Evolutionary conservation across 2,113 vertebrate species (phyloP), one percentile per base, ranked within the genome.

Genomic region (Oenanthe oenanthe): DNA sequence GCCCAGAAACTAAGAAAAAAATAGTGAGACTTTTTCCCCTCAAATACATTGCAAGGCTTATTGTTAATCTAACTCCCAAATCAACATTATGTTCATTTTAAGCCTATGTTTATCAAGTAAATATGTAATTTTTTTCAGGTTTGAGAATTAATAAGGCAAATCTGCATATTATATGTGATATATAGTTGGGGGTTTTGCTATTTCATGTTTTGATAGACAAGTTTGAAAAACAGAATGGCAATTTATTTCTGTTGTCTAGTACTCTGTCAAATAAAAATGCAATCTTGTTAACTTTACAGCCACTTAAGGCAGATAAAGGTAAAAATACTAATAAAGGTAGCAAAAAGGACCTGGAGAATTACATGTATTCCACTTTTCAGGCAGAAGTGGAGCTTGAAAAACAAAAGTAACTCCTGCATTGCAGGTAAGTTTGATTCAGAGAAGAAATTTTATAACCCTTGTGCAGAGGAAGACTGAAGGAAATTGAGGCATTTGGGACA

Each of bases 21-120:
- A 34, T 2, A 36, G 4, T 50, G 20, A 45, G 6, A 20, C 0
- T 2, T 36, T 60, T 58, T 11, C 6, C 8, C 17, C 8, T 75
- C 61, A 63, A 54, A 54, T n/a, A 66, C 9, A 38, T 8, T 34
- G 7, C 8, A 57, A 74, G 9, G 5, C 1, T 58, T 57, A 48
- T 7, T 32, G 24, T 31, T 70, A 81, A 77, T 29, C 2, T 66
- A 77, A 87, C 36, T 78, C 15, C 2, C 66, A 89, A 93, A 70
- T n/a, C 9, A 66, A 26, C 3, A 56, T 15, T 66, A 17, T 40
- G 26, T 20, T 89, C 1, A 72, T 20, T 73, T 83, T 40, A 80
- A 70, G 14, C 4, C 17, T 36, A 26, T 12, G 17, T 43, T 84
- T 45, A 61, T 70, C 15, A 62, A 57, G 19, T 3, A 76, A 53